Base-by-base conservation (phyloP, 1,140 invertebrate species). In the Drosophila kurseongensis region DNA sequence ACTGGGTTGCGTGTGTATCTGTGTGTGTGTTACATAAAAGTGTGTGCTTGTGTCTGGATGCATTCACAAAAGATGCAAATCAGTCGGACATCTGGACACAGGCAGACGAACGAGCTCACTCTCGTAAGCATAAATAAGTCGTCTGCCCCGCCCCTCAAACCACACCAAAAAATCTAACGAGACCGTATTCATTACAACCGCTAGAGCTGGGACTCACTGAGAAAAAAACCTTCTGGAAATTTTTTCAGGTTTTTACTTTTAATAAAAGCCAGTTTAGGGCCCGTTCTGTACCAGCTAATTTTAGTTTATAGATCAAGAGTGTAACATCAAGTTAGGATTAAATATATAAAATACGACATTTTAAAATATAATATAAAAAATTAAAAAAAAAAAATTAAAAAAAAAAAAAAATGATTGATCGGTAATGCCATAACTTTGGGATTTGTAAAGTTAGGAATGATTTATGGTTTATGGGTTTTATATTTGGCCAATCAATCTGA, bases 41-140 rank as follows among this genome's bases (percentile, higher is more conserved):
- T 48, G 16, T 68, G 35, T 47, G 51, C 42, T 9, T 55, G 35
- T 65, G 51, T 52, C 52, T 59, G 65, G 47, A 61, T 77, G 76
- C 71, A 84, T 88, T 69, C 79, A 88, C 59, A 86, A 75, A 86
- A 86, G 83, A 86, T 86, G 83, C 83, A 86, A 86, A 86, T 86
- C 83, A 86, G 83, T 56, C 71, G 65, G 83, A 83, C 83, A 73
- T 58, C 58, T 65, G 69, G 79, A 82, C 83, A 61, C 40, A 54
- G 44, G 60, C 78, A 65, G 61, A 75, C 59, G 63, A 75, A 71
- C 62, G 56, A 75, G 55, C 74, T 63, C 67, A 62, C 68, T 61
- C 41, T 75, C 52, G 79, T 65, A 67, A 76, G 75, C 83, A 86
- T 86, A 86, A 86, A 86, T 86, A 86, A 86, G 83, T 79, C 81